Conservation (phyloP, 2,888 invertebrate genomes). For the Amorpha juglandis region DNA sequence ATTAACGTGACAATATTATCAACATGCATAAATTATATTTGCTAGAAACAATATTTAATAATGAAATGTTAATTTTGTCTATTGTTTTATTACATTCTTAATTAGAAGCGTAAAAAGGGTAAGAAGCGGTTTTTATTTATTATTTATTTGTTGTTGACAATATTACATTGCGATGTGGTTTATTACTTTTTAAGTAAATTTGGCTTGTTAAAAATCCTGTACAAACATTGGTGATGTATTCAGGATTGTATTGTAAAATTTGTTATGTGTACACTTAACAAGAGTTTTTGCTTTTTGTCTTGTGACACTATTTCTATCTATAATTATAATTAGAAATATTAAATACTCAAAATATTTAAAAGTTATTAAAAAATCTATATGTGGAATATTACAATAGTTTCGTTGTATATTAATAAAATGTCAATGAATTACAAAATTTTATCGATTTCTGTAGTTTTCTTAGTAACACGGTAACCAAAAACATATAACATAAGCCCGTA, state of each 20-base stretch:
- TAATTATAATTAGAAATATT: conserved; percentile 1
- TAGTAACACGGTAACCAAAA: not conserved
- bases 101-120: not conserved
- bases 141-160: conserved; percentile 20
- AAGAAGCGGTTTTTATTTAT: not conserved
- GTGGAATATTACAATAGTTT: conserved; percentile 6
- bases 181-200: conserved; percentile 5
- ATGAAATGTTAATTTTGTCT: not conserved
- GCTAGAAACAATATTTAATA: not conserved
- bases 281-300: not conserved
- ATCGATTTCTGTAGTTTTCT: not conserved
- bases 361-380: not conserved
- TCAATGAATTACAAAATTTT: conserved; percentile 15
- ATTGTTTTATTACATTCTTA: not conserved
- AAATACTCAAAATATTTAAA: conserved; percentile 17
- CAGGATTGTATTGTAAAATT: not conserved
- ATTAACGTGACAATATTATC: not conserved
- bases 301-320: not conserved
- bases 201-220: not conserved
- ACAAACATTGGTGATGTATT: conserved; percentile 1
- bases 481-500: not conserved
- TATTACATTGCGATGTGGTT: conserved; percentile 4
- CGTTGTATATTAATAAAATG: conserved; percentile 17
- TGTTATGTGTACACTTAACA: not conserved
- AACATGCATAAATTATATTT: not conserved